Evolutionary conservation across 64 coral and sea anemone species (phyloP).

Genomic region (Stichodactyla mertensii): DNA sequence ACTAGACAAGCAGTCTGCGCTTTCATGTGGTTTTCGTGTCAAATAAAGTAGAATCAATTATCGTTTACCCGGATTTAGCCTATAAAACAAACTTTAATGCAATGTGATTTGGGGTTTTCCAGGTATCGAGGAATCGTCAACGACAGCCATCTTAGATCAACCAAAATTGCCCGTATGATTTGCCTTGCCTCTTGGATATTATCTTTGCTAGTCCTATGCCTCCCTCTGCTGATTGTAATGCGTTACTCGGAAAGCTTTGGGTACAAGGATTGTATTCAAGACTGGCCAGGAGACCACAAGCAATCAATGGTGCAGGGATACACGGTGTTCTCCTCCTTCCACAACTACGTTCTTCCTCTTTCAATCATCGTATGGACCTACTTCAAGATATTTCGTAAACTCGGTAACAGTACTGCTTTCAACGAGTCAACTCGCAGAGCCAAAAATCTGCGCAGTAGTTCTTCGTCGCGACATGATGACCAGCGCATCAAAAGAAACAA

Average conservation of each 20-base stretch:
- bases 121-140: slow-evolving; percentile 46
- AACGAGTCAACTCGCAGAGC: slow-evolving; percentile 42
- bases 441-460: neutral
- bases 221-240: slow-evolving; percentile 33
- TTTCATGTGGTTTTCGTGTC: too few species aligned
- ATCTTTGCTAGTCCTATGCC: slow-evolving; percentile 47
- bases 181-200: slow-evolving; percentile 34
- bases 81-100: too few species aligned
- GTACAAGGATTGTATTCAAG: slow-evolving; percentile 9
- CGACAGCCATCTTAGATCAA: slow-evolving; percentile 15
- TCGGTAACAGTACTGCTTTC: slow-evolving; percentile 52
- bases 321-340: slow-evolving; percentile 13
- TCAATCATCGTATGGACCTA: slow-evolving; percentile 45
- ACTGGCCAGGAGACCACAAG: slow-evolving; percentile 5
- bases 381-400: slow-evolving; percentile 45
- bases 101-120: neutral
- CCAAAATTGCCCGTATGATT: slow-evolving; percentile 10
- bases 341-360: slow-evolving; percentile 63
- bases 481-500: slow-evolving; percentile 56
- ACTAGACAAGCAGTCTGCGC: too few species aligned
- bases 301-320: slow-evolving; percentile 40
- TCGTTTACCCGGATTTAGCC: too few species aligned
- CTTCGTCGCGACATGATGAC: neutral
- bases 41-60: too few species aligned
- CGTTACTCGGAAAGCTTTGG: neutral